Base-by-base conservation (phyloP, 2,113 vertebrate species). In the Zosterops lateralis region DNA sequence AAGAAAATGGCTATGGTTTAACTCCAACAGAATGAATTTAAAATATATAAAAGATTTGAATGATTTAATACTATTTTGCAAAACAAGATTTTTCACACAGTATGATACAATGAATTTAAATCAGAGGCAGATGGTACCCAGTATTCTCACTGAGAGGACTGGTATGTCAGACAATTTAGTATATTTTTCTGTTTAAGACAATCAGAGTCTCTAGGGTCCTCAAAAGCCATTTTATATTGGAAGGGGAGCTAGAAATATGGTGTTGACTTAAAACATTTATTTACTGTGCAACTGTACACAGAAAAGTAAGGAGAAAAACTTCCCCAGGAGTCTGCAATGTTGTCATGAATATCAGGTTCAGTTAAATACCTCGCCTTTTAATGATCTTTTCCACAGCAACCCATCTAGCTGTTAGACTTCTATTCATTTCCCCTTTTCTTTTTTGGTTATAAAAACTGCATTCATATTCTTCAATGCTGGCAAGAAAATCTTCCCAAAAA, bases 61-160 rank as follows among this genome's bases (percentile, higher is more conserved):
- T 40, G 14, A 84, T 75, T 88, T 92, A 90, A 72, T 76, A 83
- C 68, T 67, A 64, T 82, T 95, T 89, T 61, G 17, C 18, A 91
- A 75, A 83, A 72, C 7, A 50, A 24, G 36, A 78, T 45, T 87
- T 91, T 68, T 75, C 62, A 79, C 78, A 68, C 17, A 74, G 42
- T 44, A 50, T 36, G 71, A 84, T 36, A 66, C 18, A 79, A 45
- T 14, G 17, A 75, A 68, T 80, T 91, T 79, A 89, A 71, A 87
- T 65, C 36, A 57, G 77, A 84, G 25, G 36, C 50, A 95, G 84
- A 91, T 77, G 66, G 61, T 61, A 75, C 29, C 45, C 51, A 62
- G 9, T 65, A 89, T 53, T 92, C 44, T 81, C 48, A 89, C 14
- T 53, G 24, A 91, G 28, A 86, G 75, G 31, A 66, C 12, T 57